Base-by-base conservation (phyloP, 2,797 vertebrate species). In the Typhlichthys subterraneus region DNA sequence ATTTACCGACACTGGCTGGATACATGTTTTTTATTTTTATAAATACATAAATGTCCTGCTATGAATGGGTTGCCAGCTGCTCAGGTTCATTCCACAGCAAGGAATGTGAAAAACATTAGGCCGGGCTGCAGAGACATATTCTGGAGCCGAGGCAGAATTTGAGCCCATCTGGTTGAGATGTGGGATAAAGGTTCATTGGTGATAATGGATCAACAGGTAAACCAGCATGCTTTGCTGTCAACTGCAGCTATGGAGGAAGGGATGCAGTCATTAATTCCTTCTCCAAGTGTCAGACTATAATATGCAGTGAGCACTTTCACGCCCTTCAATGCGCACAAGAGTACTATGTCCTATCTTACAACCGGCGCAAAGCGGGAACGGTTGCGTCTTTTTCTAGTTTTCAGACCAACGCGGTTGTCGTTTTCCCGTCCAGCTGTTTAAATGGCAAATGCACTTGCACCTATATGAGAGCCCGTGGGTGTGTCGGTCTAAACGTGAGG, bases 1-100 rank as follows among this genome's bases (percentile, higher is more conserved):
- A 60, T 50, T 46, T 23, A 57, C 14, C 19, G 8, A 17, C 14
- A 57, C 38, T 10, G 57, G 19, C 15, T 46, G 56, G 42, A 58
- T 58, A 58, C 15, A 45, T 33, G 55, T 15, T 11, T 42, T 45
- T 45, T 38, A 10, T 10, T 10, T 13, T 13, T 47, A 10, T 47
- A 47, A 47, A 47, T 12, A 13, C 13, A 13, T 47, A 13, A 38
- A 38, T 38, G 5, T 38, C 33, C 33, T 38, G 33, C 11, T 7
- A 14, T 57, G 12, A 45, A 45, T 17, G 15, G 12, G 38, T 38
- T 12, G 9, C 38, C 17, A 12, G 33, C 13, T 45, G 6, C 38
- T 11, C 53, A 9, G 13, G 19, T 56, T 17, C 38, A 45, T 45
- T 45, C 55, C n/a, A 38, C 11, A 14, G 10, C 14, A 45, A 14